Conservation (phyloP, 1,140 invertebrate species). For the Drosophila ficusphila region DNA sequence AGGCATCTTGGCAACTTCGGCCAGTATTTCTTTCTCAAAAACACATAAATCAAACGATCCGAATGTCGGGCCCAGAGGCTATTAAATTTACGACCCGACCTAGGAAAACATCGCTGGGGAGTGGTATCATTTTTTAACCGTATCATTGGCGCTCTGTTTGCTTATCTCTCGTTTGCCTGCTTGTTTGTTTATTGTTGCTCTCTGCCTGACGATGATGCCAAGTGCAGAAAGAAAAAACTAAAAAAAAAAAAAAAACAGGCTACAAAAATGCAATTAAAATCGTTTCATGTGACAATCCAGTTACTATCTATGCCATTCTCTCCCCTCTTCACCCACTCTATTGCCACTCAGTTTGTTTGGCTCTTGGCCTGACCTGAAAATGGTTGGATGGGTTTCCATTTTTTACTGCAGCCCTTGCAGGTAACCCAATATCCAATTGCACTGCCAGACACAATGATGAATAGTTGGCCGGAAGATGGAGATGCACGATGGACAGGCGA, state of each 20-base stretch:
- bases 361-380: slow-evolving; percentile 42
- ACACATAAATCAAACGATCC: slow-evolving; percentile 54
- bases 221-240: slow-evolving; percentile 26
- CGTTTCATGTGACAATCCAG: slow-evolving; percentile 73
- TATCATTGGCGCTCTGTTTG: slow-evolving; percentile 46
- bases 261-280: slow-evolving; percentile 75
- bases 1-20: slow-evolving; percentile 4
- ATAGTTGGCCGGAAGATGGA: slow-evolving; percentile 26
- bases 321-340: neutral
- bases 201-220: slow-evolving; percentile 41
- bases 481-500: slow-evolving; percentile 25
- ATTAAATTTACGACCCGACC: slow-evolving; percentile 63
- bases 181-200: slow-evolving; percentile 25
- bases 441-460: slow-evolving; percentile 32
- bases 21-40: slow-evolving; percentile 39
- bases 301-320: slow-evolving; percentile 21
- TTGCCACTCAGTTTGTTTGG: slow-evolving; percentile 14
- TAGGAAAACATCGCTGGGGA: slow-evolving; percentile 5
- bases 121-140: slow-evolving; percentile 36
- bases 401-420: slow-evolving; percentile 29
- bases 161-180: slow-evolving; percentile 29
- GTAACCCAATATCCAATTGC: slow-evolving; percentile 29
- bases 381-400: slow-evolving; percentile 17
- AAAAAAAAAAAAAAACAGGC: slow-evolving; percentile 26
- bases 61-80: slow-evolving; percentile 46